phyloP scores from a whole-genome alignment of 2,113 vertebrate genomes.

The Prochilodus magdalenae region DNA sequence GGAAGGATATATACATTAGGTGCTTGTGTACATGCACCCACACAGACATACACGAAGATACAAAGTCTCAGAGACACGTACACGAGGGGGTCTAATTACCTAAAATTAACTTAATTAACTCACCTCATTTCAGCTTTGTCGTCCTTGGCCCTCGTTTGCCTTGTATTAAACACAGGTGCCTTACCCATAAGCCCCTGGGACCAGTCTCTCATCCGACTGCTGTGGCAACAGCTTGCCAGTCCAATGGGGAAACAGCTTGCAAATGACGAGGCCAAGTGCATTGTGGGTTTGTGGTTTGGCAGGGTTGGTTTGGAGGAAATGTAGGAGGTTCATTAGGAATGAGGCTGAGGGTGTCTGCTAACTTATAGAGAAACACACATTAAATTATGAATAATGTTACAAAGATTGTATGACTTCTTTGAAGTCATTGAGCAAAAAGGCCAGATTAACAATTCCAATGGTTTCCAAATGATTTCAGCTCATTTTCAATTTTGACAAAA shows the following conservation, averaged over 20 bases:
- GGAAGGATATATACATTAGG: constrained; percentile 38
- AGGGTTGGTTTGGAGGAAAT: neutral
- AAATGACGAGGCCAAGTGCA: constrained; percentile 50
- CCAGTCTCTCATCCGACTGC: constrained; percentile 41
- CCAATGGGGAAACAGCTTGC: constrained; percentile 60
- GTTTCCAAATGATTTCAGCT: neutral
- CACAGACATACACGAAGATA: constrained; percentile 7
- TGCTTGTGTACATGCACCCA: constrained; percentile 7
- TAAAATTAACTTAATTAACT: constrained; percentile 50
- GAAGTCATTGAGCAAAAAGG: neutral
- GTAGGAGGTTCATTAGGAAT: neutral
- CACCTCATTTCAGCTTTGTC: constrained; percentile 33
- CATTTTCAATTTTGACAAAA: neutral
- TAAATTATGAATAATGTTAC: neutral
- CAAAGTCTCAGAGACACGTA: constrained; percentile 51
- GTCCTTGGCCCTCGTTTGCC: constrained; percentile 31
- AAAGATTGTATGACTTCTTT: neutral
- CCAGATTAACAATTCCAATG: neutral
- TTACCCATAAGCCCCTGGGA: constrained; percentile 44
- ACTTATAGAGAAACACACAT: constrained; percentile 5
- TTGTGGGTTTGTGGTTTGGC: constrained; percentile 37
- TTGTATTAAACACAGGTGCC: constrained; percentile 49
- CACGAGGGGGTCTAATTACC: constrained; percentile 37
- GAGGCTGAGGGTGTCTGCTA: neutral
- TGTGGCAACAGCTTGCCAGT: constrained; percentile 54